Evolutionary conservation across 2,888 invertebrate genomes (phyloP).

Genomic region (Morpho achilles): DNA sequence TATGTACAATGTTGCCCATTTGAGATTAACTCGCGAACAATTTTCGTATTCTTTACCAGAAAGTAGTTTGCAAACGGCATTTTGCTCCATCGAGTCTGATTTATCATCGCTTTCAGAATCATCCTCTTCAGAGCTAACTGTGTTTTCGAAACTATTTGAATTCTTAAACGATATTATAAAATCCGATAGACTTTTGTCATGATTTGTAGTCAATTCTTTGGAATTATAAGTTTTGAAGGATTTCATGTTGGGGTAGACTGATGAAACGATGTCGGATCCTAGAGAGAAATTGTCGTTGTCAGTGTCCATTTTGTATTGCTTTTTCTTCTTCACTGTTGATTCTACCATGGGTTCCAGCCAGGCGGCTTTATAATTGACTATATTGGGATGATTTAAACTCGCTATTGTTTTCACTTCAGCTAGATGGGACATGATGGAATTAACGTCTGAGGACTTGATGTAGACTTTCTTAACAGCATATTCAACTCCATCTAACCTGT

Average conservation of each 20-base stretch:
- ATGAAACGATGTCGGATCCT: conserved; percentile 46
- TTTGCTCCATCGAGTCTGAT: conserved; percentile 39
- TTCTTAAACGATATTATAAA: conserved; percentile 65
- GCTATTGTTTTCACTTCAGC: conserved; percentile 90
- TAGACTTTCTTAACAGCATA: conserved; percentile 90
- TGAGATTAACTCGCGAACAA: conserved; percentile 69
- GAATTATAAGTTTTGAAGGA: conserved; percentile 73
- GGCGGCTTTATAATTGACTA: conserved; percentile 90
- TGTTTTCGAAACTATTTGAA: conserved; percentile 51
- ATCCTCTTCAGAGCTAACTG: conserved; percentile 43
- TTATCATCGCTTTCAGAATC: conserved; percentile 57
- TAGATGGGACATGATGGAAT: conserved; percentile 82
- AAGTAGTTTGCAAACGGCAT: conserved; percentile 57
- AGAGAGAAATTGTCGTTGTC: conserved; percentile 57
- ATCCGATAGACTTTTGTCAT: conserved; percentile 51
- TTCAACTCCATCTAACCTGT: conserved; percentile 86
- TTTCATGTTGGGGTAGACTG: conserved; percentile 57
- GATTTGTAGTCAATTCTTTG: conserved; percentile 54
- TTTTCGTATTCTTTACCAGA: conserved; percentile 53
- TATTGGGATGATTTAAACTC: conserved; percentile 87
- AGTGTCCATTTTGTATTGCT: conserved; percentile 53
- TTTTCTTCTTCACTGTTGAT: conserved; percentile 60
- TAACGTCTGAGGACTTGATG: conserved; percentile 81
- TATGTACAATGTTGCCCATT: conserved; percentile 87
- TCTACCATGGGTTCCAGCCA: conserved; percentile 86